Evolutionary conservation across 1,140 invertebrate genomes (phyloP).

Genomic region (Panulirus ornatus): DNA sequence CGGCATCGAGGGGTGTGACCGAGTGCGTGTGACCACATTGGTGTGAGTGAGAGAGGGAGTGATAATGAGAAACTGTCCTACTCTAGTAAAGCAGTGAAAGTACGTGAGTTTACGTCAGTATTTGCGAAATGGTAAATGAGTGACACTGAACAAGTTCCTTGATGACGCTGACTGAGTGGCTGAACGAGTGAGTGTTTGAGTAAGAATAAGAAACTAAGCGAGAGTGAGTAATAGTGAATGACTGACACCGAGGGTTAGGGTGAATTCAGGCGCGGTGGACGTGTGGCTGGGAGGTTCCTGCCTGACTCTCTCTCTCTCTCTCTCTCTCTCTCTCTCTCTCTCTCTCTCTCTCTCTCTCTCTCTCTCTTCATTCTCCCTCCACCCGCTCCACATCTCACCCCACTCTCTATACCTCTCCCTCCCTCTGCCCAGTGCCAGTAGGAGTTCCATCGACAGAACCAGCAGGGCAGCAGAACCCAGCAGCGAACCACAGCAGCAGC

Average conservation of each 20-base stretch:
- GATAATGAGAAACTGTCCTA: background rate
- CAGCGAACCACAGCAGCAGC: too few relatives aligned
- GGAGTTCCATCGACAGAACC: too few relatives aligned
- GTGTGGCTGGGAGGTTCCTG: background rate
- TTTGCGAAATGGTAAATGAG: background rate
- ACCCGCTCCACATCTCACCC: background rate
- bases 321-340: background rate
- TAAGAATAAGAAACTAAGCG: background rate
- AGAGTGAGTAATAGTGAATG: background rate
- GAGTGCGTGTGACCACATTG: background rate
- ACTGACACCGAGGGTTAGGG: background rate
- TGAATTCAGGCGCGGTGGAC: background rate
- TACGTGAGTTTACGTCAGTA: background rate
- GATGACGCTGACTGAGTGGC: background rate
- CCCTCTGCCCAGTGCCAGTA: background rate
- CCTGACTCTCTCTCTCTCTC: background rate
- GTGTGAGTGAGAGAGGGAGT: slow-evolving; percentile 14
- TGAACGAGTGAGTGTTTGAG: background rate
- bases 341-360: background rate
- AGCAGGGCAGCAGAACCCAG: too few relatives aligned
- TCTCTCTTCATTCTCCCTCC: background rate
- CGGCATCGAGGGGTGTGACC: background rate
- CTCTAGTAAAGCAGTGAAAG: background rate
- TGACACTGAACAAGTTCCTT: background rate
- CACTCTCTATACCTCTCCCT: background rate